A percentile compares a stretch with the other conserved stretches of the same genome.
Conservation (phyloP, 37 sponge, comb jelly and placozoan genomes). For the Halichondria panicea region DNA sequence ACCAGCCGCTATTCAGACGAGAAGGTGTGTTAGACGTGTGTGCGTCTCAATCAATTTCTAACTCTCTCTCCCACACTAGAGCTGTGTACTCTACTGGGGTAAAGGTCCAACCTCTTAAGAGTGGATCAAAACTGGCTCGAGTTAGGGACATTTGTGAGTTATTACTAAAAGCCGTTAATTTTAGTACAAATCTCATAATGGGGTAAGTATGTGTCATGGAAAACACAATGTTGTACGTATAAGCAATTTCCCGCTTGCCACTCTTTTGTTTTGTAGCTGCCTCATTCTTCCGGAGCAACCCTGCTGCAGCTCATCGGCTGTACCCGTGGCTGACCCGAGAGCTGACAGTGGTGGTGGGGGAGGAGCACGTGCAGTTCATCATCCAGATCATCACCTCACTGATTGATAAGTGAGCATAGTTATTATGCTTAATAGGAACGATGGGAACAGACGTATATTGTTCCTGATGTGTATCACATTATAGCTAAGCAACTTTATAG, state of each 20-base stretch:
- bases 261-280: conserved; percentile 38
- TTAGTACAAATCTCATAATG: neutral
- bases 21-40: conserved; percentile 7
- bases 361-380: conserved; percentile 67
- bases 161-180: neutral
- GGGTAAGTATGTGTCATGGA: neutral
- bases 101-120: conserved; percentile 39
- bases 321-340: conserved; percentile 75
- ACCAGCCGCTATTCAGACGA: conserved; percentile 30
- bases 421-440: neutral
- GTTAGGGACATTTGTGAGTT: conserved; percentile 56
- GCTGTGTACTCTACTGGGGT: conserved; percentile 55
- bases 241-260: neutral
- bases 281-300: conserved; percentile 66
- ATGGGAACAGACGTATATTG: too few species aligned
- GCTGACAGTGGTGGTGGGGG: conserved; percentile 57
- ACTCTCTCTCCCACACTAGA: conserved; percentile 7
- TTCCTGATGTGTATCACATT: too few species aligned
- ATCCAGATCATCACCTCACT: conserved; percentile 67
- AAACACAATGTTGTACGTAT: neutral
- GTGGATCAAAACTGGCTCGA: conserved; percentile 21
- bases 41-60: neutral
- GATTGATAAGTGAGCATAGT: conserved; percentile 63
- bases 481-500: too few species aligned
- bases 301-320: conserved; percentile 73